phyloP scores from a whole-genome alignment of 2,113 vertebrate genomes.

The Uropsilus gracilis region DNA sequence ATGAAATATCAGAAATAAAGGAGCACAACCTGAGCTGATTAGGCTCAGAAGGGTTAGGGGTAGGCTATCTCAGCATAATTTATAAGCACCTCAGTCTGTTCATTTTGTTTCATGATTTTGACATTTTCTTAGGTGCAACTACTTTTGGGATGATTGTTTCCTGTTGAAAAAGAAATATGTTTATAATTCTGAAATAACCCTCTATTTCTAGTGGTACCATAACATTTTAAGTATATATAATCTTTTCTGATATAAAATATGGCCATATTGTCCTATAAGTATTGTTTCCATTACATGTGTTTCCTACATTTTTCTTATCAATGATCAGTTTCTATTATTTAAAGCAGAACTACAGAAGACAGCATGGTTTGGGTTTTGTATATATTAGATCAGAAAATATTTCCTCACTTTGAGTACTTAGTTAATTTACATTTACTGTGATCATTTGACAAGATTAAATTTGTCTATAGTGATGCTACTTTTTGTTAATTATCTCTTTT shows the following conservation, averaged over 20 bases:
- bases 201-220: not conserved
- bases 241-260: not conserved
- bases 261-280: not conserved
- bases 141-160: not conserved
- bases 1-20: no score
- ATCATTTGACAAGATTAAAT: not conserved
- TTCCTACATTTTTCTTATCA: not conserved
- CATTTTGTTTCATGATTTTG: not conserved
- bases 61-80: no score
- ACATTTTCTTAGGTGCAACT: not conserved
- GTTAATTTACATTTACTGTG: not conserved
- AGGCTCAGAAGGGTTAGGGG: no score
- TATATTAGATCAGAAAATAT: not conserved
- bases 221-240: not conserved
- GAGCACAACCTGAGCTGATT: no score
- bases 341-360: not conserved
- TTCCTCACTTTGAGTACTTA: not conserved
- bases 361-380: not conserved
- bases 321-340: not conserved
- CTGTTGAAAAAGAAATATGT: not conserved
- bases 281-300: not conserved
- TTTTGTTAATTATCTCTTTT: not conserved
- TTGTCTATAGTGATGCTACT: not conserved
- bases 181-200: not conserved
- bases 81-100: not conserved